phyloP scores from a whole-genome alignment of 1,140 invertebrate species.

The Drosophila bocqueti region DNA sequence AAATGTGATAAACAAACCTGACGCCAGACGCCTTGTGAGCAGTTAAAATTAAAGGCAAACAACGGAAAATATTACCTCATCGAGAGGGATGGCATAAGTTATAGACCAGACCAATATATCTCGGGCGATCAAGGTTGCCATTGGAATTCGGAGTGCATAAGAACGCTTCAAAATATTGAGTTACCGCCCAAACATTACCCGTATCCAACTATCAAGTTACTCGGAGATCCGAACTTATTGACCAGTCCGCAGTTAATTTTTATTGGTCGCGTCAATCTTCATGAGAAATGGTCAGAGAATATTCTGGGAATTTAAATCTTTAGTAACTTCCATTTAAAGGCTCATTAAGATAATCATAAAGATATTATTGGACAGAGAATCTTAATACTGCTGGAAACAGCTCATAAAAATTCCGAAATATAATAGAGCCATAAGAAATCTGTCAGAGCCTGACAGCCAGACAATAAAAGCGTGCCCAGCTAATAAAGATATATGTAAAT shows the following conservation, averaged over 20 bases:
- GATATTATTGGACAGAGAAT: constrained; percentile 47
- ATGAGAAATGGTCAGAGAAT: constrained; percentile 49
- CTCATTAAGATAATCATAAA: constrained; percentile 67
- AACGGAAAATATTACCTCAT: constrained; percentile 72
- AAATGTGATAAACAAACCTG: constrained; percentile 80
- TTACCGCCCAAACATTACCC: constrained; percentile 34
- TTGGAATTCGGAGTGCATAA: constrained; percentile 20
- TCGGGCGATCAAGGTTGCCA: constrained; percentile 39
- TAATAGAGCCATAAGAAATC: constrained; percentile 68
- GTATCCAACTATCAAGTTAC: constrained; percentile 65
- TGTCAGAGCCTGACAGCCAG: constrained; percentile 42
- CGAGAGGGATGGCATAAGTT: constrained; percentile 41
- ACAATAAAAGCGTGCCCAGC: constrained; percentile 37
- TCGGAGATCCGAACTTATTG: constrained; percentile 46
- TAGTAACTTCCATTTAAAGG: constrained; percentile 57
- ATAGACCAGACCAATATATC: constrained; percentile 49
- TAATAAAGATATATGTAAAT: constrained; percentile 59
- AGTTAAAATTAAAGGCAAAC: constrained; percentile 71
- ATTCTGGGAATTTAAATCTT: constrained; percentile 39
- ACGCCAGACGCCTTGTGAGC: constrained; percentile 64
- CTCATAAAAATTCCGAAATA: constrained; percentile 39
- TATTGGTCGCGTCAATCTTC: constrained; percentile 68
- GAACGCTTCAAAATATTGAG: constrained; percentile 48
- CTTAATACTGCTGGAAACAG: constrained; percentile 30
- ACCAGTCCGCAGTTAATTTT: constrained; percentile 53